These are phyloP conservation scores for Galeruca laticollis DNA, from an alignment of 2,888 invertebrate species.

Conservation along the genomic window DNA sequence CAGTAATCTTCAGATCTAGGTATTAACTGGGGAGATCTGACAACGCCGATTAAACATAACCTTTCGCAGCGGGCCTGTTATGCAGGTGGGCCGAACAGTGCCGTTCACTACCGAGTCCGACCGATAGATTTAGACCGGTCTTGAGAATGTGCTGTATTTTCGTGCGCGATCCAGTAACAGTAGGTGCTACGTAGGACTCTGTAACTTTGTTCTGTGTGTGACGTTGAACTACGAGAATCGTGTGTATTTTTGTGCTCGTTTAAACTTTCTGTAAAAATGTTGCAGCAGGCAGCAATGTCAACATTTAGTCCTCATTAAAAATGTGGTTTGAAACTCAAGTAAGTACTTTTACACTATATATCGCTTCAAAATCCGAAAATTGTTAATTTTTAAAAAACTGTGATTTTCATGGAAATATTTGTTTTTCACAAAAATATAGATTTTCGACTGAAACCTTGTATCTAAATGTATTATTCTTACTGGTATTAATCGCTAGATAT, in stretches of 20 bases:
- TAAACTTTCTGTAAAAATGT: slow-evolving; percentile 59
- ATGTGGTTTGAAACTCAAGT: slow-evolving; percentile 68
- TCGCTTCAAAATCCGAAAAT: background rate
- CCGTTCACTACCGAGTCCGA: slow-evolving; percentile 63
- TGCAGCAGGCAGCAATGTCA: slow-evolving; percentile 65
- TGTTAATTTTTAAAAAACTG: background rate
- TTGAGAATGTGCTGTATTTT: slow-evolving; percentile 55
- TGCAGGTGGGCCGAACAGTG: slow-evolving; percentile 68
- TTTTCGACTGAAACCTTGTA: background rate
- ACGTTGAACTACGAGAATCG: slow-evolving; percentile 35
- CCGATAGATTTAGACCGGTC: slow-evolving; percentile 64
- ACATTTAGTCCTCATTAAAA: slow-evolving; percentile 62
- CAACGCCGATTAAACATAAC: slow-evolving; percentile 58
- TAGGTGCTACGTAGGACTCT: slow-evolving; percentile 48
- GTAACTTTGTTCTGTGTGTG: slow-evolving; percentile 42
- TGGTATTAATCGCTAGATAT: background rate
- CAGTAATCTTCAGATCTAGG: background rate
- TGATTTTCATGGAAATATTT: background rate
- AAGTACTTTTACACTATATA: slow-evolving; percentile 47
- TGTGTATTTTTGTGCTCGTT: slow-evolving; percentile 48
- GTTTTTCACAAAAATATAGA: slow-evolving; percentile 3
- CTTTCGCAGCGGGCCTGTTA: slow-evolving; percentile 65
- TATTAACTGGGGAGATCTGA: background rate
- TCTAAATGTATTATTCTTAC: background rate
- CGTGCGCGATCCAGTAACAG: slow-evolving; percentile 49